A percentile compares a stretch with the other conserved stretches of the same genome.
These are phyloP conservation scores for Gymnocephalus cernua DNA, from an alignment of 2,113 vertebrate species.

Conservation along the genomic window DNA sequence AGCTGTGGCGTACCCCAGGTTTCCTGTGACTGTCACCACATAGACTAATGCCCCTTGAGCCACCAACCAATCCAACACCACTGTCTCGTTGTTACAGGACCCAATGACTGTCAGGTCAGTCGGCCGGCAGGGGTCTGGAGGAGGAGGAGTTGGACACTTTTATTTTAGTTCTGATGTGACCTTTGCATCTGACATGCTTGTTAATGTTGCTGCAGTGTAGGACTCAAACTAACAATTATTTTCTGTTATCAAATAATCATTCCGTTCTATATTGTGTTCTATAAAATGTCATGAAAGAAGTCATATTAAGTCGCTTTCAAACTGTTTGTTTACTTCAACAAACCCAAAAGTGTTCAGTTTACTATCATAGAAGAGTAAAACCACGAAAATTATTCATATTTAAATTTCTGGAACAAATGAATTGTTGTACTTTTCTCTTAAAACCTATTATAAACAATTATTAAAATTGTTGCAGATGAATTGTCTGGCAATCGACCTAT, in stretches of 20 bases:
- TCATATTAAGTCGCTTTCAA: neutral
- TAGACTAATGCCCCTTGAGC: conserved; percentile 76
- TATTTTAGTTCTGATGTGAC: neutral
- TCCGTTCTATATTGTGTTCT: neutral
- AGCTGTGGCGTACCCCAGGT: conserved; percentile 68
- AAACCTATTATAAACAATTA: neutral
- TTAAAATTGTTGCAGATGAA: neutral
- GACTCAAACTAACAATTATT: neutral
- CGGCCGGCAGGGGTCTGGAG: conserved; percentile 83
- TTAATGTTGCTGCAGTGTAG: neutral
- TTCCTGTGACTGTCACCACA: conserved; percentile 64
- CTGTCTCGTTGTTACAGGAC: conserved; percentile 74
- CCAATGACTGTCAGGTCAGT: conserved; percentile 56
- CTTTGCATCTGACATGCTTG: neutral
- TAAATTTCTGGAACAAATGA: neutral
- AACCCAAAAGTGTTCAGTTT: neutral
- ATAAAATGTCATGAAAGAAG: neutral
- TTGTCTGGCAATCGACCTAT: neutral
- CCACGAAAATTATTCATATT: neutral
- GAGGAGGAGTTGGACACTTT: neutral
- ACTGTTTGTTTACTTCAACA: neutral
- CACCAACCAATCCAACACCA: conserved; percentile 75
- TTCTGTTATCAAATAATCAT: neutral
- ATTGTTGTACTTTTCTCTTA: neutral
- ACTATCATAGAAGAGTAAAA: neutral